These are phyloP conservation scores for Mobula hypostoma DNA, from an alignment of 2,113 vertebrate species.

Conservation along the genomic window DNA sequence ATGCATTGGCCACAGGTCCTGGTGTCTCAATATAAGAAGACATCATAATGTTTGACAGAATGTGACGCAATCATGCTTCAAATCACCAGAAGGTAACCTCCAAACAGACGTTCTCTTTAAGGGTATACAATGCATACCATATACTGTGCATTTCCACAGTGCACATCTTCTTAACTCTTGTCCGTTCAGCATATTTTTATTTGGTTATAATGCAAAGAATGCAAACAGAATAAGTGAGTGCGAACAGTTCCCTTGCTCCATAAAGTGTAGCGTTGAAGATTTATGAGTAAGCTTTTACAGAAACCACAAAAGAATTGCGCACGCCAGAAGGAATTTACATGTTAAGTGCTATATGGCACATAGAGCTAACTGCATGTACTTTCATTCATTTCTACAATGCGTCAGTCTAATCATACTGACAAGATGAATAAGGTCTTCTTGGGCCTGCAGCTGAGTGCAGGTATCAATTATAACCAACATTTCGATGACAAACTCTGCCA, in stretches of 20 bases:
- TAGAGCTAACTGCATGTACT: neutral
- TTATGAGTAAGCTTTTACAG: neutral
- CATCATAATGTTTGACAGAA: conserved; percentile 48
- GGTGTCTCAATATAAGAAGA: conserved; percentile 49
- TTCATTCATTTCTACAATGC: too few relatives aligned
- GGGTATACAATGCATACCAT: conserved; percentile 46
- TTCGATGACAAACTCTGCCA: too few relatives aligned
- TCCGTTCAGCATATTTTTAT: neutral
- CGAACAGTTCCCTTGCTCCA: neutral
- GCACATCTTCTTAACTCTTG: neutral
- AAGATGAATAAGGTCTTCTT: too few relatives aligned
- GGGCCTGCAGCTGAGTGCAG: too few relatives aligned
- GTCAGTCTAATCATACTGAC: neutral
- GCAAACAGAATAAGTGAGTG: neutral
- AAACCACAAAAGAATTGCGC: conserved; percentile 9
- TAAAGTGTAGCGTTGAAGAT: neutral
- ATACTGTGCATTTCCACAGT: neutral
- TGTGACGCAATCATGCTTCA: neutral
- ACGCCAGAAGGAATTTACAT: conserved; percentile 6
- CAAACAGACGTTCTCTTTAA: neutral
- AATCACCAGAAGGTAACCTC: conserved; percentile 35
- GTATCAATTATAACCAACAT: too few relatives aligned
- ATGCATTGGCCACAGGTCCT: conserved; percentile 49
- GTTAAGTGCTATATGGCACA: neutral
- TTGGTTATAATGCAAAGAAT: neutral